Percentiles rank a stretch among this genome's conserved stretches.
These are phyloP conservation scores for Platysternon megacephalum DNA, from an alignment of 2,113 vertebrate species.

Conservation along the genomic window DNA sequence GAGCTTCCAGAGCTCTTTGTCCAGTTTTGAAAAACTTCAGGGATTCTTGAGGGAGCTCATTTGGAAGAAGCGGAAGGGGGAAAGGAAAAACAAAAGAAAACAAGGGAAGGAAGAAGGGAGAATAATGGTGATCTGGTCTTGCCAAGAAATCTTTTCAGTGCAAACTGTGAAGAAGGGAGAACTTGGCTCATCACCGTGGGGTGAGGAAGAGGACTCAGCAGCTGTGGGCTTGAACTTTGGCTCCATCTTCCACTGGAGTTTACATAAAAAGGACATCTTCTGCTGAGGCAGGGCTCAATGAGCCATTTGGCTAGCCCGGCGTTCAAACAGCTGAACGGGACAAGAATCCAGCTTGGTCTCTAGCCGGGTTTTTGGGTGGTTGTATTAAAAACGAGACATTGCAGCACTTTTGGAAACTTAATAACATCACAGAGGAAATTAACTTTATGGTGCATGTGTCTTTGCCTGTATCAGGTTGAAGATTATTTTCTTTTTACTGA, in stretches of 20 bases:
- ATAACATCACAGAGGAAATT: background rate
- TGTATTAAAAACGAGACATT: background rate
- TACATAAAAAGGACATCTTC: background rate
- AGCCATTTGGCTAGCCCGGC: background rate
- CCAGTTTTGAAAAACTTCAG: background rate
- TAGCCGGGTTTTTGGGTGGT: background rate
- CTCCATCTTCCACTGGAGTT: constrained; percentile 59
- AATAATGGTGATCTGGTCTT: background rate
- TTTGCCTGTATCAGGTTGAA: constrained; percentile 7
- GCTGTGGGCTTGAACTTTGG: constrained; percentile 56
- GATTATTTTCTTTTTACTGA: constrained; percentile 60
- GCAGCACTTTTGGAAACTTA: background rate
- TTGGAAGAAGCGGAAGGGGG: background rate
- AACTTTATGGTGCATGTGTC: constrained; percentile 45
- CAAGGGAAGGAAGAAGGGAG: background rate
- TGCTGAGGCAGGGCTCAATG: background rate
- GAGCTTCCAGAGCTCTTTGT: background rate
- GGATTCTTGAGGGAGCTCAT: constrained; percentile 41
- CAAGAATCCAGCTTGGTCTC: background rate
- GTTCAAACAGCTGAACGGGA: background rate
- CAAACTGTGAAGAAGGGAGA: constrained; percentile 17
- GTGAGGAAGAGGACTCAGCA: background rate
- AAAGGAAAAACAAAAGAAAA: background rate
- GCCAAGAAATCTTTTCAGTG: background rate
- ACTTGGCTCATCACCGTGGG: background rate